Percentiles rank a stretch among this genome's conserved stretches.
These are phyloP conservation scores for Myrmecobius fasciatus DNA, from an alignment of 2,113 vertebrate genomes.

Conservation along the genomic window DNA sequence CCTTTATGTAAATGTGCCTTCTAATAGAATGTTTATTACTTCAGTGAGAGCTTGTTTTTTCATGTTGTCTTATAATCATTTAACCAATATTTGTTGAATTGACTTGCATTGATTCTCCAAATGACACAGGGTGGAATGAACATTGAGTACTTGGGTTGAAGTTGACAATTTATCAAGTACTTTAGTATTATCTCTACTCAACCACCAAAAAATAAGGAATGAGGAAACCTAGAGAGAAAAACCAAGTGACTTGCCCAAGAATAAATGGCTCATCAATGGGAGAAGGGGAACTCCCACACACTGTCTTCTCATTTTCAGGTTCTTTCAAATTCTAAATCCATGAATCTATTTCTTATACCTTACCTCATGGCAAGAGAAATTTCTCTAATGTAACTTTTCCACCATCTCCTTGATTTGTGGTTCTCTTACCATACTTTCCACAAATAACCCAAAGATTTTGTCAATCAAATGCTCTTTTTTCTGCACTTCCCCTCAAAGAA, in stretches of 20 bases:
- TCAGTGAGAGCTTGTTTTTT: background rate
- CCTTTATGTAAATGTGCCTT: background rate
- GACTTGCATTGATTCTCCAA: background rate
- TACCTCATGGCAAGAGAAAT: background rate
- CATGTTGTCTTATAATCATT: background rate
- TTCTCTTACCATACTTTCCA: background rate
- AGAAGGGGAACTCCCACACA: background rate
- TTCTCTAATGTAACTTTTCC: background rate
- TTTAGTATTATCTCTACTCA: background rate
- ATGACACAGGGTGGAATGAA: background rate
- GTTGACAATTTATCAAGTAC: background rate
- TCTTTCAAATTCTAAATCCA: background rate
- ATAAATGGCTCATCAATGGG: background rate
- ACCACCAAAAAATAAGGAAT: background rate
- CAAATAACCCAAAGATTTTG: constrained; percentile 37
- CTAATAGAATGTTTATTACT: background rate
- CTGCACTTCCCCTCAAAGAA: background rate
- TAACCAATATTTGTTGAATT: background rate
- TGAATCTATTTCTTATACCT: background rate
- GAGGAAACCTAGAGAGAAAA: background rate
- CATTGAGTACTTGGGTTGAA: background rate
- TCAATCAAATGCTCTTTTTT: constrained; percentile 21
- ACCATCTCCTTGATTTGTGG: background rate
- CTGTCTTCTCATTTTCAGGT: background rate
- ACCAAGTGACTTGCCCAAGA: background rate